Percentiles rank a stretch among this genome's conserved stretches.
Evolutionary conservation across 2,797 vertebrate species (phyloP).

Genomic region (Capromys pilorides): DNA sequence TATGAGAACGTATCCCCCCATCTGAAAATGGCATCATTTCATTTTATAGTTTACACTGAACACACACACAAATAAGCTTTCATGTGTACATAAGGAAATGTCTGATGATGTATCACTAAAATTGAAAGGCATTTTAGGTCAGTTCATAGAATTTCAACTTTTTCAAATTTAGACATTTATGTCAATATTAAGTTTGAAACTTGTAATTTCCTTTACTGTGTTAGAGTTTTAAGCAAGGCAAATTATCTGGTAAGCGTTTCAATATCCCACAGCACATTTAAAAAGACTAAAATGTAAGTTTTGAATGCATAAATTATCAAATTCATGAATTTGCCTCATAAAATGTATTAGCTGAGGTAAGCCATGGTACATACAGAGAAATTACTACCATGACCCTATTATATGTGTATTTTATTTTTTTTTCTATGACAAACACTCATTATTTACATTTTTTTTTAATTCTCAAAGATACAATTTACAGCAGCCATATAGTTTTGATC

Average conservation of each 20-base stretch:
- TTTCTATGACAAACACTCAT: neutral
- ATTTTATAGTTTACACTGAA: conserved; percentile 18
- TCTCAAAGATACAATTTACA: neutral
- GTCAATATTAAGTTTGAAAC: conserved; percentile 33
- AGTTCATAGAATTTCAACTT: neutral
- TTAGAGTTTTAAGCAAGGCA: neutral
- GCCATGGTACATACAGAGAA: neutral
- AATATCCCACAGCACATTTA: neutral
- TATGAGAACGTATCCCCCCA: neutral
- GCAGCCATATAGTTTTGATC: neutral
- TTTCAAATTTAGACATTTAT: conserved; percentile 24
- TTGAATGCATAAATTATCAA: conserved; percentile 30
- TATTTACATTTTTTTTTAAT: neutral
- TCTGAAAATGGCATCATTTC: neutral
- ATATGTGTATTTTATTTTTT: neutral
- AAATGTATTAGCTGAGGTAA: neutral
- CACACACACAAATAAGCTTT: neutral
- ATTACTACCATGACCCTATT: neutral
- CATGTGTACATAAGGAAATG: neutral
- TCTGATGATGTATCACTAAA: neutral
- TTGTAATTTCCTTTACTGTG: neutral
- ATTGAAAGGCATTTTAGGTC: conserved; percentile 32
- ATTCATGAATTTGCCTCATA: conserved; percentile 9
- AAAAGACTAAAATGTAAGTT: conserved; percentile 26
- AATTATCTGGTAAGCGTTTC: conserved; percentile 12